phyloP scores from a whole-genome alignment of 2,113 vertebrate genomes.

The Paralichthys olivaceus region DNA sequence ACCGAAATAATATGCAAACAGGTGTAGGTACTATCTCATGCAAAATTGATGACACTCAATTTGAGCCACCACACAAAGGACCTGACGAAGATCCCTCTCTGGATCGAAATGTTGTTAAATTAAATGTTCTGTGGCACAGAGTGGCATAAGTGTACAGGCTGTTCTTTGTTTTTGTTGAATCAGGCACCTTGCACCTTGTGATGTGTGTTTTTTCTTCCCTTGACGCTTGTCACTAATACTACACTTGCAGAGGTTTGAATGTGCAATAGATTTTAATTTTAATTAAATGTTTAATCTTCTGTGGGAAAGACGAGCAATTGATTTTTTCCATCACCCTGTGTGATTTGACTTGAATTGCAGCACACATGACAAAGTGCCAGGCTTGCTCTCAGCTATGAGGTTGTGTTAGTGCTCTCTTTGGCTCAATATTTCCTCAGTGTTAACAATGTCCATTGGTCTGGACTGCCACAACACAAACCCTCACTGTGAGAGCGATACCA shows the following conservation, averaged over 20 bases:
- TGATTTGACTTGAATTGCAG: background rate
- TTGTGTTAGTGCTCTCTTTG: constrained; percentile 5
- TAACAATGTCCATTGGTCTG: constrained; percentile 28
- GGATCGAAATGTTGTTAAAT: no score
- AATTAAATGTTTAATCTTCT: background rate
- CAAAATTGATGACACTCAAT: background rate
- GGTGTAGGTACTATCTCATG: background rate
- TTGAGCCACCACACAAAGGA: no score
- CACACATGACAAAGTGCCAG: constrained; percentile 4
- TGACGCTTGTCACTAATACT: no score
- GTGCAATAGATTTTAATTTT: background rate
- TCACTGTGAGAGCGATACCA: constrained; percentile 27
- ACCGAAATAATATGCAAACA: background rate
- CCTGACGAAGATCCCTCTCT: no score
- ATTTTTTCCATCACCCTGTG: constrained; percentile 16
- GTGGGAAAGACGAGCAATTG: background rate
- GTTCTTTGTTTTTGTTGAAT: background rate
- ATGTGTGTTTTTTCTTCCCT: no score
- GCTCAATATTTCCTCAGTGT: constrained; percentile 13
- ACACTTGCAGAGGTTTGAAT: background rate
- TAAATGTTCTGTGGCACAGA: no score
- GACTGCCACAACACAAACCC: constrained; percentile 30
- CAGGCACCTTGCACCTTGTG: no score
- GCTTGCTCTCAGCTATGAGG: constrained; percentile 13
- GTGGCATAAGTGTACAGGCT: background rate